Conservation (phyloP, 2,888 invertebrate genomes). For the Tanaodytes sp. region DNA sequence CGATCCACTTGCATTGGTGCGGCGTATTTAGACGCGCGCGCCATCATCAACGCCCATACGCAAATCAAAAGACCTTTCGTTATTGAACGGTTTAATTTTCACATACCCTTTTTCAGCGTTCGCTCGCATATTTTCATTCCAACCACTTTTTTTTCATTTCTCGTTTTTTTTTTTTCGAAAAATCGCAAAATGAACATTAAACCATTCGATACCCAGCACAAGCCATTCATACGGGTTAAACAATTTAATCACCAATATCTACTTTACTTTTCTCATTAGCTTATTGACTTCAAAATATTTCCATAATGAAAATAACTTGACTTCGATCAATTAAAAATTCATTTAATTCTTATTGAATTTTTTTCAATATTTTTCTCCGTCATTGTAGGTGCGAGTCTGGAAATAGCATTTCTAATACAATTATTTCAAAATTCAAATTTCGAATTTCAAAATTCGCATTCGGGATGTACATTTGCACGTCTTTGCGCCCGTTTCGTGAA, state of each 20-base stretch:
- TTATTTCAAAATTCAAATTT: too few relatives aligned
- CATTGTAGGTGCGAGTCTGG: too few relatives aligned
- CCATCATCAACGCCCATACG: constrained; percentile 41
- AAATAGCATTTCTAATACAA: too few relatives aligned
- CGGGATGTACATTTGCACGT: too few relatives aligned
- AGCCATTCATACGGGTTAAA: constrained; percentile 18
- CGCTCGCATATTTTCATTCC: constrained; percentile 24
- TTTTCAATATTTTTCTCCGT: too few relatives aligned
- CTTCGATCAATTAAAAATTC: too few relatives aligned
- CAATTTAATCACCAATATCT: constrained; percentile 18
- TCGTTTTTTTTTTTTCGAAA: constrained; percentile 25
- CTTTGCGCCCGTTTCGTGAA: too few relatives aligned
- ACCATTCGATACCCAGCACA: constrained; percentile 20
- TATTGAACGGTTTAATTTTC: constrained; percentile 49
- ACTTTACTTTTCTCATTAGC: too few relatives aligned
- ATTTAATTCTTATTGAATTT: too few relatives aligned
- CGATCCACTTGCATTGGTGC: constrained; percentile 61
- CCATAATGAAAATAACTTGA: too few relatives aligned
- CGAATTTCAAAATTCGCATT: too few relatives aligned
- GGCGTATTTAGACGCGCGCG: constrained; percentile 31
- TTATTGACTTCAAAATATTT: not conserved
- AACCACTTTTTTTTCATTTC: too few relatives aligned
- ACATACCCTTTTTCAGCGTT: constrained; percentile 38
- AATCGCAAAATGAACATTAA: constrained; percentile 39
- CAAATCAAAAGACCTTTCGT: constrained; percentile 46